Percentiles rank a stretch among this genome's conserved stretches.
Conservation (phyloP, 2,888 invertebrate species). For the Spodoptera littoralis region DNA sequence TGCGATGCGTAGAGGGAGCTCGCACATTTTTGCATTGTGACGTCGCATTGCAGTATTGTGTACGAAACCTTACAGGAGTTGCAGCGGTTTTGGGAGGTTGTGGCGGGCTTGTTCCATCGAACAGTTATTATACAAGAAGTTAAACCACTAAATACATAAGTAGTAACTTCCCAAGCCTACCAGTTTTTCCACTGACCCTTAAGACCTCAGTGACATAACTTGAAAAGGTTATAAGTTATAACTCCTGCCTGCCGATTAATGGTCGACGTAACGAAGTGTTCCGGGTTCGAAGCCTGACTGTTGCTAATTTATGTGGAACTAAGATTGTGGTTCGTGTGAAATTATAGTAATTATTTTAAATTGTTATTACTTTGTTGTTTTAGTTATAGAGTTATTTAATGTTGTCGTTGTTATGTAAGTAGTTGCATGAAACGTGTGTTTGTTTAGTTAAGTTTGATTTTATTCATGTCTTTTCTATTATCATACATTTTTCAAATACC, state of each 20-base stretch:
- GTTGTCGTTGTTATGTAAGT: slow-evolving; percentile 6
- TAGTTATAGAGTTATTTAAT: background rate
- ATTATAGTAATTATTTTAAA: slow-evolving; percentile 37
- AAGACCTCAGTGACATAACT: slow-evolving; percentile 46
- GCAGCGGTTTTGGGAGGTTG: too few relatives aligned
- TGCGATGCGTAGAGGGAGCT: too few relatives aligned
- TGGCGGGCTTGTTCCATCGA: too few relatives aligned
- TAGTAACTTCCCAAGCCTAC: slow-evolving; percentile 3
- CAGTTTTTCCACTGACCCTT: slow-evolving; percentile 23
- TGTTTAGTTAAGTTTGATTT: background rate
- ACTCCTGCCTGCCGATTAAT: slow-evolving; percentile 43
- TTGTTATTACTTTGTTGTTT: slow-evolving; percentile 16
- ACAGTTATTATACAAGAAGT: too few relatives aligned
- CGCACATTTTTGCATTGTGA: too few relatives aligned
- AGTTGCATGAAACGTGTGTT: background rate
- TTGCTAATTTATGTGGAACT: slow-evolving; percentile 45
- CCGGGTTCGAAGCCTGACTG: slow-evolving; percentile 51
- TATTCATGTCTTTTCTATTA: too few relatives aligned
- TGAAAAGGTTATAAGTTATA: slow-evolving; percentile 49
- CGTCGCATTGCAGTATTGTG: too few relatives aligned
- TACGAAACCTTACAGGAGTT: too few relatives aligned
- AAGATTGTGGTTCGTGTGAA: slow-evolving; percentile 44
- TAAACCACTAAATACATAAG: background rate
- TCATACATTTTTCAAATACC: too few relatives aligned
- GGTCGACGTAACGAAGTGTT: slow-evolving; percentile 46